A percentile compares a stretch with the other conserved stretches of the same genome.
These are phyloP conservation scores for Rhyzopertha dominica DNA, from an alignment of 1,140 invertebrate species.

Conservation along the genomic window DNA sequence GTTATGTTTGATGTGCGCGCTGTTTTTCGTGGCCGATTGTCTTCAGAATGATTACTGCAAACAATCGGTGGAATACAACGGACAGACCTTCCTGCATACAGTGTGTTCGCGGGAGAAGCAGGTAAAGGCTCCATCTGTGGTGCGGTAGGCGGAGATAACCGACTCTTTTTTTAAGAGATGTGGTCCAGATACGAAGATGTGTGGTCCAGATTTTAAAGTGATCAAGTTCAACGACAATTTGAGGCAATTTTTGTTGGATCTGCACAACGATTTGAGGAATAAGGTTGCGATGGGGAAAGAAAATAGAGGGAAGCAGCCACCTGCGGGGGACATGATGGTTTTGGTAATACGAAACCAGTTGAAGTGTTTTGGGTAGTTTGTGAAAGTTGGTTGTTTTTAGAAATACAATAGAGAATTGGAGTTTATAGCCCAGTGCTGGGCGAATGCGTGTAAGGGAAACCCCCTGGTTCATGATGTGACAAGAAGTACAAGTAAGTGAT, in stretches of 20 bases:
- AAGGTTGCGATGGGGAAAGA: conserved; percentile 49
- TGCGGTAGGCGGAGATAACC: conserved; percentile 2
- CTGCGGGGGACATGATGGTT: conserved; percentile 51
- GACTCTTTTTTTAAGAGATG: conserved; percentile 32
- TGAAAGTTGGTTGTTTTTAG: conserved; percentile 36
- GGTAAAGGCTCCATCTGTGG: conserved; percentile 18
- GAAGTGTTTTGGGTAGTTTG: too few relatives aligned
- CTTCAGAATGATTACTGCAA: conserved; percentile 32
- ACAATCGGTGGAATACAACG: conserved; percentile 25
- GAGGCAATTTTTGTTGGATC: conserved; percentile 35
- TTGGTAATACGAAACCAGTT: too few relatives aligned
- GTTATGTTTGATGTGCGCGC: too few relatives aligned
- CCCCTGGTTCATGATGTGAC: conserved; percentile 33
- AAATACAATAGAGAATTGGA: conserved; percentile 59
- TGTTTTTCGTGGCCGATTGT: not conserved
- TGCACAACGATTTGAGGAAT: conserved; percentile 50
- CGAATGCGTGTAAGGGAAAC: conserved; percentile 43
- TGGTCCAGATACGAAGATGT: conserved; percentile 22
- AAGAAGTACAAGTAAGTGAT: conserved; percentile 31
- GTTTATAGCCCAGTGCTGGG: conserved; percentile 55
- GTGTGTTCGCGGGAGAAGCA: conserved; percentile 25
- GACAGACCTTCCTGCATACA: conserved; percentile 25
- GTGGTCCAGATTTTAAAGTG: conserved; percentile 33
- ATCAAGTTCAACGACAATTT: conserved; percentile 25
- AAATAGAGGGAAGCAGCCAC: conserved; percentile 47